Evolutionary conservation across 2,888 invertebrate genomes (phyloP).

Genomic region (Branchellion lobata): DNA sequence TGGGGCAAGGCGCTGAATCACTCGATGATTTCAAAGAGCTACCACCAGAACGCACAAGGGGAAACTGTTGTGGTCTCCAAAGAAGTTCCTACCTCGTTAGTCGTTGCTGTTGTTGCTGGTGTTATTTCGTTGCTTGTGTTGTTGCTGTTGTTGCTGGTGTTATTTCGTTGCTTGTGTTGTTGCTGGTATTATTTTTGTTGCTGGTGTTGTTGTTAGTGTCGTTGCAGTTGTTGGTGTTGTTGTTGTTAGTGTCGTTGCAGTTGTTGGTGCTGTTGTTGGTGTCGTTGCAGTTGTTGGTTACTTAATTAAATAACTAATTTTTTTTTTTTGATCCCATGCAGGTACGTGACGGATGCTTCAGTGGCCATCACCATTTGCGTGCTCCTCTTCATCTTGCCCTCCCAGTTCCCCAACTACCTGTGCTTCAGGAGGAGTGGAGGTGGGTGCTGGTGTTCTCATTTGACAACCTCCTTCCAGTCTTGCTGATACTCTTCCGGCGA

Average conservation of each 20-base stretch:
- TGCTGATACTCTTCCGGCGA: neutral
- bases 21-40: neutral
- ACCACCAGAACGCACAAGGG: neutral
- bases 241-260: too few relatives aligned
- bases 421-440: conserved; percentile 47
- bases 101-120: neutral
- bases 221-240: too few relatives aligned
- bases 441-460: too few relatives aligned
- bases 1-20: conserved; percentile 41
- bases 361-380: conserved; percentile 73
- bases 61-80: neutral
- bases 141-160: too few relatives aligned
- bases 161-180: neutral
- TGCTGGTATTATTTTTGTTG: too few relatives aligned
- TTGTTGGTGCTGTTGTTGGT: too few relatives aligned
- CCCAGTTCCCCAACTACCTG: conserved; percentile 50
- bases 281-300: too few relatives aligned
- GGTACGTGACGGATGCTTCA: conserved; percentile 61
- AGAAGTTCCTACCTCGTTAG: conserved; percentile 5
- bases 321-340: conserved; percentile 47
- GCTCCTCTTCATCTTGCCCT: conserved; percentile 53
- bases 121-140: too few relatives aligned
- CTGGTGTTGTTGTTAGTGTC: too few relatives aligned
- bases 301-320: too few relatives aligned
- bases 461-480: neutral